Evolutionary conservation across 30 jellyfish, hydroid and myxozoan genomes (phyloP).

Genomic region (Catostylus mosaicus): DNA sequence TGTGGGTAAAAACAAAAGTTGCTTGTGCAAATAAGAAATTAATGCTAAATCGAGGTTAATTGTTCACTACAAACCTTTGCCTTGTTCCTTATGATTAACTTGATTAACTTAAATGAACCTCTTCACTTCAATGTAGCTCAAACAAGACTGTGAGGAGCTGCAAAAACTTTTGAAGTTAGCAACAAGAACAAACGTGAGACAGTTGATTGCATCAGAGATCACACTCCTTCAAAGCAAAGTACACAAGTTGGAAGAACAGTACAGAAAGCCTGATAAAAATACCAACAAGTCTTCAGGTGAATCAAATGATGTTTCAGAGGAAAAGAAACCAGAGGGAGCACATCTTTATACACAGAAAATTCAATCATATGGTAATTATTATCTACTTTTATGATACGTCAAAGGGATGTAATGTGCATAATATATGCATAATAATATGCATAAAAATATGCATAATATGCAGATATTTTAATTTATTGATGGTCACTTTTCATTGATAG

Average conservation of each 20-base stretch:
- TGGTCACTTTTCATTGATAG: too few species aligned
- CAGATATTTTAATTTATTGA: too few species aligned
- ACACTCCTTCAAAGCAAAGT: conserved; percentile 58
- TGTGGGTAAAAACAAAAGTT: too few species aligned
- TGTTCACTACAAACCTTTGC: too few species aligned
- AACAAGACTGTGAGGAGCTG: conserved; percentile 80
- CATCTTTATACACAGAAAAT: conserved; percentile 48
- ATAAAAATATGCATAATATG: too few species aligned
- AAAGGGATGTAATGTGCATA: too few species aligned
- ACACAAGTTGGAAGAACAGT: conserved; percentile 36
- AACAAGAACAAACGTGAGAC: conserved; percentile 75
- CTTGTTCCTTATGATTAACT: too few species aligned
- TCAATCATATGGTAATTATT: conserved; percentile 49
- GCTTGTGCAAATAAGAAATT: too few species aligned
- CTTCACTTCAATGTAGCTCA: conserved; percentile 34
- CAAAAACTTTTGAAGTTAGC: conserved; percentile 63
- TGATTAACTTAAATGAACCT: too few species aligned
- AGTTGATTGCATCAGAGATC: conserved; percentile 75
- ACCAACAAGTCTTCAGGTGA: neutral
- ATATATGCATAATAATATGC: too few species aligned
- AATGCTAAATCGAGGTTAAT: too few species aligned
- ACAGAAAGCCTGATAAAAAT: neutral
- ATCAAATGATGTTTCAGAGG: neutral
- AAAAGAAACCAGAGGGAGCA: conserved; percentile 22
- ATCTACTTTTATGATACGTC: too few species aligned